A percentile compares a stretch with the other conserved stretches of the same genome.
These are phyloP conservation scores for Zaprionus tsacasi DNA, from an alignment of 1,140 invertebrate species.

Conservation along the genomic window DNA sequence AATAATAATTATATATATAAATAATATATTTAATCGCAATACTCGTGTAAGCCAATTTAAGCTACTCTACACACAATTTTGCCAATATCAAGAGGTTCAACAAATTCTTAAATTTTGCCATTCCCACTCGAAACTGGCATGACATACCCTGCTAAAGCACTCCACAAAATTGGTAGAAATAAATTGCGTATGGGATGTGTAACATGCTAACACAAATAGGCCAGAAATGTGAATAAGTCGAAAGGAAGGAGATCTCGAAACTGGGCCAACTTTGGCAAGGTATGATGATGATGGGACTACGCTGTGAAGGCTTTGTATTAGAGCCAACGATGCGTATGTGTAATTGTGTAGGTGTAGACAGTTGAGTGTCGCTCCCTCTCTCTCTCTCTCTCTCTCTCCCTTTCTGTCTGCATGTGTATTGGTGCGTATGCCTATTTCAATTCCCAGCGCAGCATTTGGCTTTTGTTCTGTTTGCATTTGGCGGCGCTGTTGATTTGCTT, in stretches of 20 bases:
- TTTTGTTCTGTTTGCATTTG: conserved; percentile 54
- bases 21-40: no score
- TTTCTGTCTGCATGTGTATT: conserved; percentile 3
- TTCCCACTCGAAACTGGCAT: not conserved
- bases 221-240: conserved; percentile 40
- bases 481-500: conserved; percentile 73
- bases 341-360: conserved; percentile 31
- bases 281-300: not conserved
- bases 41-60: no score
- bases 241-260: conserved; percentile 31
- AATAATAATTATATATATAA: no score
- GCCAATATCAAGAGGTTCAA: no score
- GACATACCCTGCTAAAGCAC: not conserved
- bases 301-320: conserved; percentile 24
- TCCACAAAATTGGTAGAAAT: conserved; percentile 16
- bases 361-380: not conserved
- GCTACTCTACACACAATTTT: no score
- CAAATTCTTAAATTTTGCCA: no score
- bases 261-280: conserved; percentile 50
- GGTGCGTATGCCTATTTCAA: conserved; percentile 54
- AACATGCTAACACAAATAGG: conserved; percentile 37
- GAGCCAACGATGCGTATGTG: conserved; percentile 40
- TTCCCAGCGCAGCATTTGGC: conserved; percentile 71
- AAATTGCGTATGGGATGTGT: conserved; percentile 38
- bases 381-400: conserved; percentile 6